Base-by-base conservation (phyloP, 1,140 invertebrate species). In the Galendromus occidentalis region DNA sequence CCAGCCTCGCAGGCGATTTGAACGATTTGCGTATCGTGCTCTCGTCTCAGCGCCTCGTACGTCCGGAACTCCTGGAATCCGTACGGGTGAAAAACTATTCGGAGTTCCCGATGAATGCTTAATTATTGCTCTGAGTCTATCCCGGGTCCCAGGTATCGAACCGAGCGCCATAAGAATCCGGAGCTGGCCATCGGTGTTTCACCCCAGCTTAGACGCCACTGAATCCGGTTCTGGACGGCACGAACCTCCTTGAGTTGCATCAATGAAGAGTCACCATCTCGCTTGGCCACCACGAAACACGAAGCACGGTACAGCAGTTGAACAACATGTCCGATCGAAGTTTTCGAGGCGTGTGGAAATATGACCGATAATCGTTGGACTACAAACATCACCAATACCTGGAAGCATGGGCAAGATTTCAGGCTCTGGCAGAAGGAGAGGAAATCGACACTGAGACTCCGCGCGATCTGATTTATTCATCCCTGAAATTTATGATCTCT, bases 11-110 rank as follows among this genome's bases (percentile, higher is more conserved):
- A 91, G 0, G 94, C 94, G 70, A 98, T 98, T 77, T 93, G 88
- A 7, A 94, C 88, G 70, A 94, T 94, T 76, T 98, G 95, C n/a
- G 91, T 87, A 76, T 98, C 94, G 72, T 98, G 95, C 74, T 98
- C 94, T 0, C 91, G 79, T 64, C 95, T 80, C 18, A 98, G 74
- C 2, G 87, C 83, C 68, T 98, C 92, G 73, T 97, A 97, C 1
- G 87, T 89, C 17, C 93, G 82, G 73, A 95, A 98, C 73, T 98
- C 93, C 72, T 59, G 12, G 33, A 59, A 33, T 64, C 64, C n/a
- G n/a, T n/a, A n/a, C n/a, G n/a, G 25, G 25, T 39, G 42, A 65
- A 51, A 25, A 51, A 30, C 45, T 5, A 51, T 25, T 25, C 9
- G 4, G 29, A 51, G 29, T 30, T 30, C 4, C 9, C 29, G 9